Conservation (phyloP, 92 coral and sea anemone genomes). For the Virgularia gustaviana region DNA sequence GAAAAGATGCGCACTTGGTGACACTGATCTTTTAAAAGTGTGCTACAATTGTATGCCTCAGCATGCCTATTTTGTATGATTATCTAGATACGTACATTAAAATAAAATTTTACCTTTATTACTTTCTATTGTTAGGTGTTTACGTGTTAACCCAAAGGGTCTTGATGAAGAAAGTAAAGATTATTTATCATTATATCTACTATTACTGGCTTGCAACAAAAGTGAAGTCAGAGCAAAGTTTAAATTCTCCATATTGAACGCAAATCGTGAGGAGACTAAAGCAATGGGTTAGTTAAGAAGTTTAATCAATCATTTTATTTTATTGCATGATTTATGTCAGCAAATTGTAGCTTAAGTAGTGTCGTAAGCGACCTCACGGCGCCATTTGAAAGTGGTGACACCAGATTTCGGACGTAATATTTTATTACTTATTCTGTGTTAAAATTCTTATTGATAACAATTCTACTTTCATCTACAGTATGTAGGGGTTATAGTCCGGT, state of each 20-base stretch:
- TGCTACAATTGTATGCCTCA: not conserved
- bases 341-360: too few relatives aligned
- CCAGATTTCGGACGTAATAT: too few relatives aligned
- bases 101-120: not conserved
- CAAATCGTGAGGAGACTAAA: conserved; percentile 96
- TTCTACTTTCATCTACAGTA: too few relatives aligned
- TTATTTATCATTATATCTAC: conserved; percentile 80
- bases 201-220: conserved; percentile 87
- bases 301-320: not conserved
- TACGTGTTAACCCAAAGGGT: conserved; percentile 96
- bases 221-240: conserved; percentile 99
- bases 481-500: too few relatives aligned
- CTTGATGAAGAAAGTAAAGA: conserved; percentile 99
- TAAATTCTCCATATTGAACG: conserved; percentile 95
- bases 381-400: too few relatives aligned
- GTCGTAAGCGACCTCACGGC: too few relatives aligned
- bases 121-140: conserved; percentile 70
- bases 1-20: too few relatives aligned
- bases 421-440: too few relatives aligned
- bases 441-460: too few relatives aligned
- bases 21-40: too few relatives aligned
- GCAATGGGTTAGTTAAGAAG: conserved; percentile 84
- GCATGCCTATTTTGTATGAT: not conserved
- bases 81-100: not conserved
- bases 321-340: too few relatives aligned